phyloP scores from a whole-genome alignment of 2,113 vertebrate genomes.

The Oreochromis niloticus region DNA sequence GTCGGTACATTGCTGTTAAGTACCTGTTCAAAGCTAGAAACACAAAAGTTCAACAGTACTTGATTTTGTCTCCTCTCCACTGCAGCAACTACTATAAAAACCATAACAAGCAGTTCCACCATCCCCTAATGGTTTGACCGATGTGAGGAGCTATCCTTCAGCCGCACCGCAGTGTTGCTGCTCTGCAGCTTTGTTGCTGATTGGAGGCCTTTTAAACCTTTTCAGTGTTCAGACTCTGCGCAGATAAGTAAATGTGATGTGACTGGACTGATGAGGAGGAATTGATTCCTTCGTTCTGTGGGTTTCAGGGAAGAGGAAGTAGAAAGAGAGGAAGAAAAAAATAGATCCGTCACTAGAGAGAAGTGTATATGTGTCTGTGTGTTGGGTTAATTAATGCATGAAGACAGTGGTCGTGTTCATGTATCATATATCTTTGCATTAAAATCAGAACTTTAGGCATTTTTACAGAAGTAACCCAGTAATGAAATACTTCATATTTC shows the following conservation, averaged over 20 bases:
- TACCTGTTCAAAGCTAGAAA: not conserved
- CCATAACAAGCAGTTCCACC: not conserved
- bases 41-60: not conserved
- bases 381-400: not conserved
- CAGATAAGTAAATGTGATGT: constrained; percentile 40
- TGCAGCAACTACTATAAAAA: not conserved
- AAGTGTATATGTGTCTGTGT: not conserved
- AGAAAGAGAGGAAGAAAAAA: constrained; percentile 17
- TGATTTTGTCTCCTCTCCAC: not conserved
- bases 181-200: not conserved
- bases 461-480: not conserved
- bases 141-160: not conserved
- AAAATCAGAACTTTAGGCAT: not conserved
- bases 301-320: constrained; percentile 4
- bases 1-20: not conserved
- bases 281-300: constrained; percentile 26
- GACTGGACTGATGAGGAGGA: constrained; percentile 39
- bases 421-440: not conserved
- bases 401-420: too few species aligned
- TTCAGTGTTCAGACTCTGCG: constrained; percentile 5
- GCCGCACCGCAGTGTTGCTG: not conserved
- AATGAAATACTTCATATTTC: not conserved
- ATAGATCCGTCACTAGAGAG: constrained; percentile 15
- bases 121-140: not conserved
- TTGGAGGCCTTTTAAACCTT: not conserved